phyloP scores from a whole-genome alignment of 2,888 invertebrate genomes.

The Carcina quercana region DNA sequence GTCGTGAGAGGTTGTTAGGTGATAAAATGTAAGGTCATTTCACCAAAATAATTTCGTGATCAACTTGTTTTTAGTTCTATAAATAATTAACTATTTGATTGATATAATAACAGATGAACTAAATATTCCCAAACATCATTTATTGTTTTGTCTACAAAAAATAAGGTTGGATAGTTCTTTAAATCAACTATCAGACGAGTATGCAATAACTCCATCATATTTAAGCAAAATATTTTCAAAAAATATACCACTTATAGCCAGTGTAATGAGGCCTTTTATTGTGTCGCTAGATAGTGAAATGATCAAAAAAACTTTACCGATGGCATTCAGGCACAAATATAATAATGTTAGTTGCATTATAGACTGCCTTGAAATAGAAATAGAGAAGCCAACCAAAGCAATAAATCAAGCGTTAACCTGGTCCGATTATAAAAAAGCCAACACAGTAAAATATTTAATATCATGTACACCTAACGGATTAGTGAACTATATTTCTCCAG shows the following conservation, averaged over 20 bases:
- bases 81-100: no score
- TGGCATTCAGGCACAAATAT: constrained; percentile 19
- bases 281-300: constrained; percentile 8
- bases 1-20: no score
- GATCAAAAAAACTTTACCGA: constrained; percentile 14
- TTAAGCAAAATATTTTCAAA: constrained; percentile 10
- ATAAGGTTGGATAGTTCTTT: constrained; percentile 13
- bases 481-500: constrained; percentile 18
- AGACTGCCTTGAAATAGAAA: constrained; percentile 32
- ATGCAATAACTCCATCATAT: constrained; percentile 3
- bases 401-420: constrained; percentile 27
- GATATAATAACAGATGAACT: no score
- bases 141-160: constrained; percentile 16
- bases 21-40: no score
- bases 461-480: constrained; percentile 20
- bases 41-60: no score
- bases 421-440: constrained; percentile 28
- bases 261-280: constrained; percentile 14
- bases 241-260: constrained; percentile 14
- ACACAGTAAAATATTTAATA: constrained; percentile 21
- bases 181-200: constrained; percentile 11
- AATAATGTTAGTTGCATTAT: constrained; percentile 25
- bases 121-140: no score
- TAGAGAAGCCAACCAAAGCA: constrained; percentile 28
- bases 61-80: no score